These are phyloP conservation scores for Copsychus sechellarum DNA, from an alignment of 2,113 vertebrate species.

Conservation along the genomic window DNA sequence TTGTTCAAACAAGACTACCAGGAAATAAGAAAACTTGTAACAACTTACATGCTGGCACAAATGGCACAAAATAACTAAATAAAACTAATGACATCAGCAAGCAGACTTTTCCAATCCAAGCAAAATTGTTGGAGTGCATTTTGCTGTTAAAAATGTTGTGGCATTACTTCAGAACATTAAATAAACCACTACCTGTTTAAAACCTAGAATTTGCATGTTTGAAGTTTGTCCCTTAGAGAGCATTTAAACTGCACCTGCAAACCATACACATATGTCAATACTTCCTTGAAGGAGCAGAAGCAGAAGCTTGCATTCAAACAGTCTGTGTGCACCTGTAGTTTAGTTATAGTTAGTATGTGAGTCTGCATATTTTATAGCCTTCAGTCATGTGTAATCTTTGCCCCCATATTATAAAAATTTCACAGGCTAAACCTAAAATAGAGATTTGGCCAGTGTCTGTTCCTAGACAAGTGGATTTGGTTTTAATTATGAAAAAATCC, in stretches of 20 bases:
- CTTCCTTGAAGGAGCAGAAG: neutral
- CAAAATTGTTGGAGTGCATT: neutral
- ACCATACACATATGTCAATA: neutral
- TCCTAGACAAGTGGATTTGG: neutral
- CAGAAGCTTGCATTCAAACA: neutral
- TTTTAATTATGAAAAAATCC: neutral
- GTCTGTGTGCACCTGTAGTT: neutral
- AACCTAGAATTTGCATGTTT: neutral
- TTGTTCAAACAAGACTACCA: neutral
- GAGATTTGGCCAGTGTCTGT: neutral
- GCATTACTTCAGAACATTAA: neutral
- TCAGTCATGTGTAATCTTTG: neutral
- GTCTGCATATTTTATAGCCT: neutral
- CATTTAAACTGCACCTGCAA: neutral
- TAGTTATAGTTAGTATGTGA: neutral
- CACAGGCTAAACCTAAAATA: neutral
- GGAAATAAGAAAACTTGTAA: neutral
- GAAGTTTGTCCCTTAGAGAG: neutral
- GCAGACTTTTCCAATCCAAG: neutral
- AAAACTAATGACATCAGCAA: neutral
- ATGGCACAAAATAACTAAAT: neutral
- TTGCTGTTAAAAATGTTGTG: neutral
- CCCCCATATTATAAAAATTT: neutral
- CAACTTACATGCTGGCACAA: neutral
- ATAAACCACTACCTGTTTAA: conserved; percentile 36